Evolutionary conservation across 2,888 invertebrate genomes (phyloP).

Genomic region (Meghimatium bilineatum): DNA sequence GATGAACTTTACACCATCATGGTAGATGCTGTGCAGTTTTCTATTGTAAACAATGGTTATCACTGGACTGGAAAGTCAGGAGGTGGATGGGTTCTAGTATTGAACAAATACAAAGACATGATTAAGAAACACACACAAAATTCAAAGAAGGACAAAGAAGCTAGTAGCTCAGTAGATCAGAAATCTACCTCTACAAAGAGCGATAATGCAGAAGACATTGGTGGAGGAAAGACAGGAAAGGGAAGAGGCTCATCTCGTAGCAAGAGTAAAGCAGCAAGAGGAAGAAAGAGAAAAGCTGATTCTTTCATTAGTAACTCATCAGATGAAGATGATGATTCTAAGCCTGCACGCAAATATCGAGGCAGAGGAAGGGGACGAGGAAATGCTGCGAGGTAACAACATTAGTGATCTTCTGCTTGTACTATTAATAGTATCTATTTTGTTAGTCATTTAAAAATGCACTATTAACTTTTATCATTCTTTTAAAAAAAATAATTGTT

Average conservation of each 20-base stretch:
- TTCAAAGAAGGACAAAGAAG: background rate
- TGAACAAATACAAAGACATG: slow-evolving; percentile 59
- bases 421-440: background rate
- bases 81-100: slow-evolving; percentile 67
- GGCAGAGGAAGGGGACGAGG: background rate
- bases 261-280: slow-evolving; percentile 18
- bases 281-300: slow-evolving; percentile 25
- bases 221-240: background rate
- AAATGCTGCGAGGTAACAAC: background rate
- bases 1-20: slow-evolving; percentile 63
- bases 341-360: background rate
- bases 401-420: background rate
- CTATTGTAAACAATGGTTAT: slow-evolving; percentile 67
- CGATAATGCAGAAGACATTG: background rate
- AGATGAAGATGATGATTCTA: background rate
- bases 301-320: background rate
- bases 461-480: too few relatives aligned
- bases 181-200: background rate
- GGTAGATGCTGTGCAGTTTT: slow-evolving; percentile 61
- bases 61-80: slow-evolving; percentile 67
- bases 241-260: background rate
- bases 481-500: too few relatives aligned
- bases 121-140: slow-evolving; percentile 2
- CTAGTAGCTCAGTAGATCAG: background rate
- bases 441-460: too few relatives aligned